phyloP scores from a whole-genome alignment of 2,797 vertebrate genomes.

The Zalophus californianus region DNA sequence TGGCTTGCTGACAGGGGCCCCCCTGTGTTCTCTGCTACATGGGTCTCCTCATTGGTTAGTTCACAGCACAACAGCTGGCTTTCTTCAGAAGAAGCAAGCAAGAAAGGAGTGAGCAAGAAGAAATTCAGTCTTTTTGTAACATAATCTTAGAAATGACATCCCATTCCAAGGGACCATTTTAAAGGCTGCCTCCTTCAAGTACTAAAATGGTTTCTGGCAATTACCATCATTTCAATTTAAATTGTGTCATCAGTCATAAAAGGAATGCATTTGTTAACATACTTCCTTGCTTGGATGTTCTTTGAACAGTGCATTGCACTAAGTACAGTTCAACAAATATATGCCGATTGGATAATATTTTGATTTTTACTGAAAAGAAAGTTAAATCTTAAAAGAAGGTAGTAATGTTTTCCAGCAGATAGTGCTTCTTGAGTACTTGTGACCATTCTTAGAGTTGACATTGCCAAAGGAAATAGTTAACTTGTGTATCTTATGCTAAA shows the following conservation, averaged over 20 bases:
- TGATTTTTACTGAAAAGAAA: conserved; percentile 52
- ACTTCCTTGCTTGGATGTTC: not conserved
- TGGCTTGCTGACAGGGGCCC: not conserved
- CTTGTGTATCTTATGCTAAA: conserved; percentile 53
- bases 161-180: not conserved
- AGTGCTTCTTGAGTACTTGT: not conserved
- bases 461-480: conserved; percentile 66
- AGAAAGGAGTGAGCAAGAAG: not conserved
- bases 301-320: not conserved
- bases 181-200: not conserved
- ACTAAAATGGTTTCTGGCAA: not conserved
- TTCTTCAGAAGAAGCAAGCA: not conserved
- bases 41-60: not conserved
- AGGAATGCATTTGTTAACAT: not conserved
- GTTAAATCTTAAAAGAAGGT: not conserved
- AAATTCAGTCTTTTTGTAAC: not conserved
- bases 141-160: not conserved
- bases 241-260: conserved; percentile 11
- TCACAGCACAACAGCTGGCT: not conserved
- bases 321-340: not conserved
- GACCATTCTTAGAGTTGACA: conserved; percentile 37
- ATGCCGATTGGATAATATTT: conserved; percentile 32
- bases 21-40: not conserved
- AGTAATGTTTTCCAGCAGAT: not conserved
- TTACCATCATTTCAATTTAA: not conserved